A percentile compares a stretch with the other conserved stretches of the same genome.
Conservation (phyloP, 2,888 invertebrate species). For the Diloba caeruleocephala region DNA sequence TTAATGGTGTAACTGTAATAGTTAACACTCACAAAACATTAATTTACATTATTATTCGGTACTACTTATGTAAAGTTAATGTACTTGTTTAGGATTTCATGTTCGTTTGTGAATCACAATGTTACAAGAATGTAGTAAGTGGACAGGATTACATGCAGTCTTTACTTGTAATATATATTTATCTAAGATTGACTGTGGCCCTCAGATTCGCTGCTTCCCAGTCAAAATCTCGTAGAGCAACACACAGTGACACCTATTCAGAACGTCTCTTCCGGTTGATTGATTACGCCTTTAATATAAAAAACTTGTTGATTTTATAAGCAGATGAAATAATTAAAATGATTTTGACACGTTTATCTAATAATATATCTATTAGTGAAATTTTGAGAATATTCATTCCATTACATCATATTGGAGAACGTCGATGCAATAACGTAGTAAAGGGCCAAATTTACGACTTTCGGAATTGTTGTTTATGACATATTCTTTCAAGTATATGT, state of each 20-base stretch:
- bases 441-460: constrained; percentile 42
- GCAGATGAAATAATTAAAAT: constrained; percentile 24
- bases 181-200: constrained; percentile 36
- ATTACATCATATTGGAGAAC: constrained; percentile 34
- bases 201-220: constrained; percentile 27
- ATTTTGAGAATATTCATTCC: constrained; percentile 24
- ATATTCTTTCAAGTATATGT: constrained; percentile 21
- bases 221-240: constrained; percentile 29
- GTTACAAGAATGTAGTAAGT: constrained; percentile 35
- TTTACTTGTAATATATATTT: constrained; percentile 42
- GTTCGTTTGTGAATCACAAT: constrained; percentile 36
- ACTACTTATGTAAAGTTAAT: constrained; percentile 47
- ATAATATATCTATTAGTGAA: constrained; percentile 16
- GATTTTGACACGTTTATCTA: constrained; percentile 22
- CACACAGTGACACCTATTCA: constrained; percentile 3
- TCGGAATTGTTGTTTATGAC: constrained; percentile 15
- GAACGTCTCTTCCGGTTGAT: constrained; percentile 2
- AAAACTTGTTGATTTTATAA: constrained; percentile 8
- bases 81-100: constrained; percentile 39
- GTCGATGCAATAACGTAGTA: constrained; percentile 27
- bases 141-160: constrained; percentile 27
- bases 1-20: constrained; percentile 49
- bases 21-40: constrained; percentile 42
- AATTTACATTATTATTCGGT: constrained; percentile 52
- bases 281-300: constrained; percentile 16